Percentiles rank a stretch among this genome's conserved stretches.
Evolutionary conservation across 2,888 invertebrate genomes (phyloP).

Genomic region (Macaria notata): DNA sequence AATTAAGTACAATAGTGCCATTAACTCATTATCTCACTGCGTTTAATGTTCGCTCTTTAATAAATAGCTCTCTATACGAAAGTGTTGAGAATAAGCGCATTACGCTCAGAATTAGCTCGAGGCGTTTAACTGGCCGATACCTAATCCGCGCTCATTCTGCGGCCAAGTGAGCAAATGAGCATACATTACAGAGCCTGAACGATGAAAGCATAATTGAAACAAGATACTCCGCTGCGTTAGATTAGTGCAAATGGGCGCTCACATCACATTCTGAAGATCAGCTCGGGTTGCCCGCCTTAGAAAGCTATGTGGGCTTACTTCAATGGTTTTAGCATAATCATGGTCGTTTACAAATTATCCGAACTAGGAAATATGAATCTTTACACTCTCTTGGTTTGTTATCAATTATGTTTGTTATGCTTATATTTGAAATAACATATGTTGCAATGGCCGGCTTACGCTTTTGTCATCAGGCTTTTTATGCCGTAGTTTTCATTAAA

Average conservation of each 20-base stretch:
- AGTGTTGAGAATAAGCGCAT: no score
- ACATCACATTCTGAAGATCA: conserved; percentile 37
- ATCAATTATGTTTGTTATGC: no score
- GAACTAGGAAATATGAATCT: no score
- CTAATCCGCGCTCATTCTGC: conserved; percentile 20
- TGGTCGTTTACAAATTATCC: neutral
- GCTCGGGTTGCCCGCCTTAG: conserved; percentile 36
- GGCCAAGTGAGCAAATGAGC: conserved; percentile 33
- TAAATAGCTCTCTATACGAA: no score
- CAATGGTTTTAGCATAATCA: neutral
- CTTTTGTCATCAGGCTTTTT: no score
- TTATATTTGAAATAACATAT: no score
- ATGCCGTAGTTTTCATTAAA: no score
- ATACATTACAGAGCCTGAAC: conserved; percentile 34
- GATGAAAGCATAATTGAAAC: conserved; percentile 63
- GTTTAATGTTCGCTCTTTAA: no score
- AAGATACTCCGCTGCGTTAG: conserved; percentile 48
- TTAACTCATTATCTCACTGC: no score
- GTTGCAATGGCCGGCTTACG: no score
- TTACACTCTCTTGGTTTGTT: no score
- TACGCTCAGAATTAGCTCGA: neutral
- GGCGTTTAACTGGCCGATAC: conserved; percentile 6
- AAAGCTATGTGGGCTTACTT: conserved; percentile 6
- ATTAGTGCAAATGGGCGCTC: conserved; percentile 59
- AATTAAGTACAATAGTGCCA: no score